phyloP scores from a whole-genome alignment of 2,113 vertebrate genomes.

The Zapus hudsonius region DNA sequence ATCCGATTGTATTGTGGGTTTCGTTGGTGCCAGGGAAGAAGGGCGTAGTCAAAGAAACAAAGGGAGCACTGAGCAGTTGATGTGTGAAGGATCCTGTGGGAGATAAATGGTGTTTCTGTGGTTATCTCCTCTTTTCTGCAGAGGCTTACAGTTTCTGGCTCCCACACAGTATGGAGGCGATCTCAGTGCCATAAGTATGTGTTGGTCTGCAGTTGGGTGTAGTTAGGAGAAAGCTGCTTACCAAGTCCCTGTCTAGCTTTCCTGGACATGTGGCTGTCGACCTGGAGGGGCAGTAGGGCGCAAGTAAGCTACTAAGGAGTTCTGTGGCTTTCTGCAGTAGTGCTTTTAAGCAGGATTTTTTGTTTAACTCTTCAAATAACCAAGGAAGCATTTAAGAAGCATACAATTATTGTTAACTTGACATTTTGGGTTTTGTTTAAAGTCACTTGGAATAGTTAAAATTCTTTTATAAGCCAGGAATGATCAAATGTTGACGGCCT shows the following conservation, averaged over 20 bases:
- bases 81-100: neutral
- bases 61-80: neutral
- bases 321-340: neutral
- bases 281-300: neutral
- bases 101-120: neutral
- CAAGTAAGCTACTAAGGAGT: neutral
- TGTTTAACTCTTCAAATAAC: neutral
- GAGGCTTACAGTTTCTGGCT: neutral
- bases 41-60: neutral
- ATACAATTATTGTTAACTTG: neutral
- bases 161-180: neutral
- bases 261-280: neutral
- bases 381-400: neutral
- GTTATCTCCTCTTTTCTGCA: neutral
- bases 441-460: neutral
- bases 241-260: neutral
- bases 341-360: constrained; percentile 31
- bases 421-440: neutral
- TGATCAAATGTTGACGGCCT: too few relatives aligned
- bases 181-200: neutral
- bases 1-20: neutral
- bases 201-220: neutral
- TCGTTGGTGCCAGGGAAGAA: neutral
- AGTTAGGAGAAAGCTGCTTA: neutral
- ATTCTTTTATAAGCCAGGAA: too few relatives aligned